Evolutionary conservation across 2,888 invertebrate species (phyloP).

Genomic region (Monopis laevigella): DNA sequence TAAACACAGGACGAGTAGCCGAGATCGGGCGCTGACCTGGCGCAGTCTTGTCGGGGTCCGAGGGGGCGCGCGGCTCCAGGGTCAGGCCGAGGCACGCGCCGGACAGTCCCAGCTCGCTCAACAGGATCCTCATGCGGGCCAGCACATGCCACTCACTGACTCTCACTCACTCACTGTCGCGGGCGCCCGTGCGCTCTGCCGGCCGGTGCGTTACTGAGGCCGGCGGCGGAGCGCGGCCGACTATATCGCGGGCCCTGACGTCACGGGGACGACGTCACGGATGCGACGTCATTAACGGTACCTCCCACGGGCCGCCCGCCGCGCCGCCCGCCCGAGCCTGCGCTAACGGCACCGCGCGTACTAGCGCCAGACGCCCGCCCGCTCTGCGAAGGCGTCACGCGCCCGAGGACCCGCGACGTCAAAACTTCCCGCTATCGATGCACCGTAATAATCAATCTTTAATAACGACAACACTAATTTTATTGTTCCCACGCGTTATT

Average conservation of each 20-base stretch:
- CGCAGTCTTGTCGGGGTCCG: conserved; percentile 59
- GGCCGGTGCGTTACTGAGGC: conserved; percentile 68
- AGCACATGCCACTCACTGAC: conserved; percentile 66
- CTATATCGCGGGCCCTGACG: conserved; percentile 65
- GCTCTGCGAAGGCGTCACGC: conserved; percentile 26
- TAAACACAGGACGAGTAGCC: conserved; percentile 58
- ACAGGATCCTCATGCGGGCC: conserved; percentile 65
- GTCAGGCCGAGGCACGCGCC: conserved; percentile 64
- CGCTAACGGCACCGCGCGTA: conserved; percentile 65
- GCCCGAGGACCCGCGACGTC: conserved; percentile 18
- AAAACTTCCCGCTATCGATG: background rate
- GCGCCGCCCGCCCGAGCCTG: conserved; percentile 55
- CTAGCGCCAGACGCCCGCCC: conserved; percentile 42
- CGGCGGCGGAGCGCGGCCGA: conserved; percentile 62
- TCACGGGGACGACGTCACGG: conserved; percentile 56
- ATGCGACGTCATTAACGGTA: conserved; percentile 64
- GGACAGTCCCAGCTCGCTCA: conserved; percentile 65
- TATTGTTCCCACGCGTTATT: background rate
- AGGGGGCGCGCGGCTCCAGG: conserved; percentile 60
- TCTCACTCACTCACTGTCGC: conserved; percentile 43
- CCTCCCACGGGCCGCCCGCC: conserved; percentile 65
- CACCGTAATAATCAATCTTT: background rate
- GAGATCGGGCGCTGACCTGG: conserved; percentile 65
- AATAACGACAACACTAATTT: background rate
- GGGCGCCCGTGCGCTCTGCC: conserved; percentile 54